phyloP scores from a whole-genome alignment of 2,797 vertebrate species.

The Hippopotamyrus pictus region DNA sequence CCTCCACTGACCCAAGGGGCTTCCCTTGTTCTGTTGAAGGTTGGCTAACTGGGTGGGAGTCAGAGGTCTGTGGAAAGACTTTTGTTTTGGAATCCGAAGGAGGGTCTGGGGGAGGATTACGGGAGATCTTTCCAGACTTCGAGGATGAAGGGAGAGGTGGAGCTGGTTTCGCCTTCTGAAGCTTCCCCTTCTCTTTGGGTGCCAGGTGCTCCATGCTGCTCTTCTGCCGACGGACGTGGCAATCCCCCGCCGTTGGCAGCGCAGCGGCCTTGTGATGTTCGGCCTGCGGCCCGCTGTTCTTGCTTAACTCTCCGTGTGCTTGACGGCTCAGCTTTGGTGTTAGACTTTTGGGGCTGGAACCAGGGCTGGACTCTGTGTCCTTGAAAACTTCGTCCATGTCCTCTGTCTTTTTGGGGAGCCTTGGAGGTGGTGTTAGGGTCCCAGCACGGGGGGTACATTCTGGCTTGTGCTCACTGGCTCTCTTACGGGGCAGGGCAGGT shows the following conservation, averaged over 20 bases:
- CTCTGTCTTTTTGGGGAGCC: conserved; percentile 72
- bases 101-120: conserved; percentile 70
- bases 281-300: conserved; percentile 66
- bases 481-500: conserved; percentile 86
- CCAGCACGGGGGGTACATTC: conserved; percentile 64
- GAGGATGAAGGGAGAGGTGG: conserved; percentile 68
- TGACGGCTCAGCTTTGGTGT: conserved; percentile 76
- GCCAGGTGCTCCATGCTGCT: conserved; percentile 60
- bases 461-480: conserved; percentile 69
- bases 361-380: conserved; percentile 74
- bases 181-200: conserved; percentile 72
- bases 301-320: conserved; percentile 60
- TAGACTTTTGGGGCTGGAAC: conserved; percentile 76
- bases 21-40: conserved; percentile 53
- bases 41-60: conserved; percentile 54
- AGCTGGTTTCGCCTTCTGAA: conserved; percentile 79
- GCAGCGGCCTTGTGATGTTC: conserved; percentile 64
- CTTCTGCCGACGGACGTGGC: conserved; percentile 74
- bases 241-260: conserved; percentile 65
- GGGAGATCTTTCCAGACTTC: conserved; percentile 69
- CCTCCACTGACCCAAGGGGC: conserved; percentile 43
- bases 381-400: conserved; percentile 74
- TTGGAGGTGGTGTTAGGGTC: conserved; percentile 77
- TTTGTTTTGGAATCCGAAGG: conserved; percentile 65
- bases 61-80: conserved; percentile 39